These are phyloP conservation scores for Spodoptera exigua DNA, from an alignment of 2,888 invertebrate species.

Conservation along the genomic window DNA sequence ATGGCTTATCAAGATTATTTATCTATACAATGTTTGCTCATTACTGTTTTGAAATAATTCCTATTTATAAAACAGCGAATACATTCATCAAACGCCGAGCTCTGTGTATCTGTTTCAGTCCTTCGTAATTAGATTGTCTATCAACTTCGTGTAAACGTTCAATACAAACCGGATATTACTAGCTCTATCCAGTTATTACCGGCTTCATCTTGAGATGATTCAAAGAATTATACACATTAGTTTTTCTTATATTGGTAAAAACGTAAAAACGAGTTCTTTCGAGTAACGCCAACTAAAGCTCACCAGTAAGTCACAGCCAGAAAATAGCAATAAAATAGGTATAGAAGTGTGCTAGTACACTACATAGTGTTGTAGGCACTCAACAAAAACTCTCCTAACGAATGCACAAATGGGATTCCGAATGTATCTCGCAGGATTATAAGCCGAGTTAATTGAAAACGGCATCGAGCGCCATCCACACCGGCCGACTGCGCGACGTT, in stretches of 20 bases:
- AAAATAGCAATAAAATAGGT: slow-evolving; percentile 39
- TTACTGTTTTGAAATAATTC: no score
- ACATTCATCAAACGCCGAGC: no score
- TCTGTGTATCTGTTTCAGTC: no score
- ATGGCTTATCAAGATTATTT: no score
- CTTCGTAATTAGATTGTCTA: not conserved
- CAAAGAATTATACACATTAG: no score
- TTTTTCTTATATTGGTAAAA: no score
- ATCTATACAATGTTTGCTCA: no score
- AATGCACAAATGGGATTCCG: slow-evolving; percentile 63
- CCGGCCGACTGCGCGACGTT: slow-evolving; percentile 11
- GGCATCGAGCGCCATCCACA: slow-evolving; percentile 47
- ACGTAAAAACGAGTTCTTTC: no score
- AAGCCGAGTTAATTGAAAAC: slow-evolving; percentile 66
- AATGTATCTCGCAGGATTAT: slow-evolving; percentile 54
- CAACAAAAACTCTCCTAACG: slow-evolving; percentile 50
- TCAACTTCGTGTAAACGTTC: slow-evolving; percentile 3
- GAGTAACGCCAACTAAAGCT: no score
- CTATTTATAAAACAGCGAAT: no score
- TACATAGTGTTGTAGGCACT: slow-evolving; percentile 1
- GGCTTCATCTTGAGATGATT: not conserved
- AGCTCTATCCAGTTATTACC: slow-evolving; percentile 22
- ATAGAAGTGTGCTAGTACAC: not conserved
- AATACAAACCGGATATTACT: slow-evolving; percentile 20
- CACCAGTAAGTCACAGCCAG: slow-evolving; percentile 19